Evolutionary conservation across 2,888 invertebrate genomes (phyloP).

Genomic region (Bembecia ichneumoniformis): DNA sequence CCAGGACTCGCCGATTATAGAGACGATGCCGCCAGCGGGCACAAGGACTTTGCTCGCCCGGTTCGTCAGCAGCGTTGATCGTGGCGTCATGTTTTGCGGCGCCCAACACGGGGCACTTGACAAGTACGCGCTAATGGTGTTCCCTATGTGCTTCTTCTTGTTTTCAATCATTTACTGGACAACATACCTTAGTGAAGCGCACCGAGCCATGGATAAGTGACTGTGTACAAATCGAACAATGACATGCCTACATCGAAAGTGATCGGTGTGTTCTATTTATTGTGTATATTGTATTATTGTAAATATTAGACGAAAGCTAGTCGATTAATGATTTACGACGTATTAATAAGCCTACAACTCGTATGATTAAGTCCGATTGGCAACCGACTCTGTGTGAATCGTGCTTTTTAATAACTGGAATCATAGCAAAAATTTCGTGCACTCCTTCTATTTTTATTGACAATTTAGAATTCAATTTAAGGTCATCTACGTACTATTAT

Average conservation of each 20-base stretch:
- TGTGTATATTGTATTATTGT: conserved; percentile 19
- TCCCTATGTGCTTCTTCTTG: conserved; percentile 71
- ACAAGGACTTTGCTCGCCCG: conserved; percentile 36
- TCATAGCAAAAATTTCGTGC: too few relatives aligned
- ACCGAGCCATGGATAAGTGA: conserved; percentile 23
- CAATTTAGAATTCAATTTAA: too few relatives aligned
- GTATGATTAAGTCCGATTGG: too few relatives aligned
- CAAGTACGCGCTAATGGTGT: conserved; percentile 73
- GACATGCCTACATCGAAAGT: neutral
- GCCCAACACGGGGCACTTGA: conserved; percentile 74
- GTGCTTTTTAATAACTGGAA: too few relatives aligned
- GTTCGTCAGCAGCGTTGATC: conserved; percentile 57
- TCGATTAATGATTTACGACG: conserved; percentile 20
- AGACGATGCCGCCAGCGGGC: conserved; percentile 42
- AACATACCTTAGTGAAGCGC: conserved; percentile 73
- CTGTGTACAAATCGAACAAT: conserved; percentile 17
- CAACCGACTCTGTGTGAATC: too few relatives aligned
- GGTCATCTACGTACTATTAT: too few relatives aligned
- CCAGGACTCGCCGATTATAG: conserved; percentile 63
- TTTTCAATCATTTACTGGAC: conserved; percentile 75
- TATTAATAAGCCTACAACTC: neutral
- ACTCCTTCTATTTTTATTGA: too few relatives aligned
- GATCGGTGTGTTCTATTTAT: neutral
- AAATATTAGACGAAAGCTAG: conserved; percentile 59
- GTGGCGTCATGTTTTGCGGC: conserved; percentile 74